Conservation (phyloP, 1,140 invertebrate species). For the Achroia grisella region DNA sequence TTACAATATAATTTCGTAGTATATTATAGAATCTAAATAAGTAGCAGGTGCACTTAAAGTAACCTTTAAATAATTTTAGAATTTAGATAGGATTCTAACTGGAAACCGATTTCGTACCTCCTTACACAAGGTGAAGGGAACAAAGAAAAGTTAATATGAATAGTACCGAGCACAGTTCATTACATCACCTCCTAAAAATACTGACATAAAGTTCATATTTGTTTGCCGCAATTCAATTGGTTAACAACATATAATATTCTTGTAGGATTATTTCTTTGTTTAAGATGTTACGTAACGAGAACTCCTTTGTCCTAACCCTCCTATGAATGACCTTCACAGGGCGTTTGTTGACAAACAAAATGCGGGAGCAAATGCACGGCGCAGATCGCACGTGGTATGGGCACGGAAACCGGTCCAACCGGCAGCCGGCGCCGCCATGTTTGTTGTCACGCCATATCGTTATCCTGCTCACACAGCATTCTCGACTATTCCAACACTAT, state of each 20-base stretch:
- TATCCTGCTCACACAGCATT: constrained; percentile 29
- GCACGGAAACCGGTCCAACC: constrained; percentile 46
- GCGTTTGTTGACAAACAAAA: constrained; percentile 70
- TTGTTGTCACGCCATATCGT: constrained; percentile 65
- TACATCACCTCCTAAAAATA: constrained; percentile 6
- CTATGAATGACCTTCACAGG: constrained; percentile 61
- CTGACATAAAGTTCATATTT: not conserved
- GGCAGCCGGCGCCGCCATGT: constrained; percentile 68
- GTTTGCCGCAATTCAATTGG: not conserved
- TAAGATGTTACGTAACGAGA: constrained; percentile 31
- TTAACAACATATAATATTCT: not conserved
- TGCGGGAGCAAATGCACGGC: constrained; percentile 47
- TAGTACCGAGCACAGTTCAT: not conserved
- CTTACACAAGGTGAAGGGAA: constrained; percentile 1
- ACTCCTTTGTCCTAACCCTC: constrained; percentile 50
- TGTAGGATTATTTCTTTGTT: constrained; percentile 10
- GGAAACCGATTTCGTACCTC: too few species aligned
- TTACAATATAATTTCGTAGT: too few species aligned
- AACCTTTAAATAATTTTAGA: too few species aligned
- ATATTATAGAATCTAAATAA: too few species aligned
- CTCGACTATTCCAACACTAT: constrained; percentile 20
- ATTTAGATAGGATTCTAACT: too few species aligned
- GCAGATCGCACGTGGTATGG: constrained; percentile 61
- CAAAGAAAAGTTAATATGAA: constrained; percentile 1
- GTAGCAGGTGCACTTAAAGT: too few species aligned